Evolutionary conservation across 2,888 invertebrate species (phyloP).

Genomic region (Melinaea menophilus): DNA sequence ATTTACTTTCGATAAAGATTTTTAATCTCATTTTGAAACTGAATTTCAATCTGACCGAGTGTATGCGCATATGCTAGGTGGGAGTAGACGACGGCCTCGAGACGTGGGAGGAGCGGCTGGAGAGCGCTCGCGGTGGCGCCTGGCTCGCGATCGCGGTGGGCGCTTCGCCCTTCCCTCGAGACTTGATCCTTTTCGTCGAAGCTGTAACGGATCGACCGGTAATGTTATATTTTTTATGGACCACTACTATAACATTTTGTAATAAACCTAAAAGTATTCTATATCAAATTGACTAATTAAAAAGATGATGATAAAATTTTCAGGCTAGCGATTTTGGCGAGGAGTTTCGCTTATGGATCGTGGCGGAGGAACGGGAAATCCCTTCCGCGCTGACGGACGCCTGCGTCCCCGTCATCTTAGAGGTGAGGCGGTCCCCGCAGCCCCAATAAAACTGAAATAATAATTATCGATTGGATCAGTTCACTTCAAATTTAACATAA

Average conservation of each 20-base stretch:
- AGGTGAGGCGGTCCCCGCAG: constrained; percentile 44
- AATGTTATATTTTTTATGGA: not conserved
- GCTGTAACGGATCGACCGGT: constrained; percentile 44
- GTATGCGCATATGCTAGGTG: constrained; percentile 43
- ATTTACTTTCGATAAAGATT: no score
- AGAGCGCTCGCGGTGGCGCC: constrained; percentile 46
- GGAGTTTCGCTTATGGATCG: constrained; percentile 85
- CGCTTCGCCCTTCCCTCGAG: constrained; percentile 58
- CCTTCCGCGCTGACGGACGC: constrained; percentile 85
- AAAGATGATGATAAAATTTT: constrained; percentile 19
- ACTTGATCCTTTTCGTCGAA: constrained; percentile 52
- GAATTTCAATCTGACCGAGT: no score
- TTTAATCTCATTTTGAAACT: no score
- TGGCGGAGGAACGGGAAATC: constrained; percentile 89
- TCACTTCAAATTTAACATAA: not conserved
- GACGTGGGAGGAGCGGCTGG: constrained; percentile 52
- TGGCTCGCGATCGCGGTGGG: constrained; percentile 62
- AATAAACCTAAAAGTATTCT: no score
- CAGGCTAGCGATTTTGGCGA: constrained; percentile 52
- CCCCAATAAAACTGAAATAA: not conserved
- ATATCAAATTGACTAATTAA: no score
- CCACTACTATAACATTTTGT: no score
- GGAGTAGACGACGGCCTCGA: constrained; percentile 51
- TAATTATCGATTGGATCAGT: not conserved
- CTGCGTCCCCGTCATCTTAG: constrained; percentile 81